Base-by-base conservation (phyloP, 2,113 vertebrate species). In the Saiga tatarica region DNA sequence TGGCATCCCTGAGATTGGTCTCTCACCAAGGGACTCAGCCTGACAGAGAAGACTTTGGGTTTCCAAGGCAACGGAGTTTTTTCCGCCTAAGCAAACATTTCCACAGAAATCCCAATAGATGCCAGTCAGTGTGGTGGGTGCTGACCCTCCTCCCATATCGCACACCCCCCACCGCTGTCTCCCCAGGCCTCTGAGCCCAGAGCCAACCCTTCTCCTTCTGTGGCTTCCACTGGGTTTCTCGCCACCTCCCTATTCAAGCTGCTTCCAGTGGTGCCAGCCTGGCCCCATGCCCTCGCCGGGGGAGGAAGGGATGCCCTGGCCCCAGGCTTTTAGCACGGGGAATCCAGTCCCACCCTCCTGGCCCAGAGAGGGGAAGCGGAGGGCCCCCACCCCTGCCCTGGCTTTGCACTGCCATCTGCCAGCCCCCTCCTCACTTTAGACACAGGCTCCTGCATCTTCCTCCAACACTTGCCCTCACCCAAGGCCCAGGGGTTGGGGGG, bases 51-150 rank as follows among this genome's bases (percentile, higher is more conserved):
- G 95, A 92, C 10, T 13, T 42, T 28, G 39, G 71, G 95, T 97
- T 98, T 86, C 92, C 47, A 90, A 76, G 82, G 57, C 59, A 92
- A 96, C 50, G 17, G 82, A 57, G 21, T 53, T 76, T 84, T 90
- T 57, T 17, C 87, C 60, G 42, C 85, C 36, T 2, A 13, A 87
- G 91, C 62, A 81, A 92, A 94, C 52, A 64, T 90, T 91, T 95
- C 81, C 60, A 64, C 36, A 26, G 89, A 91, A 91, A 90, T n/a
- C 88, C 87, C 52, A 14, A 17, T 39, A 64, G 93, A 79, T 11
- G 64, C 50, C 52, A 62, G 62, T 13, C 5, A 1, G 30, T 7
- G 2, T 0, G 0, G n/a, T 26, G 57, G 71, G 50, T 4, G 0
- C 88, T 15, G 71, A 7, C 85, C 25, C 17, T 33, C 25, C 81